Evolutionary conservation across 2,113 vertebrate genomes (phyloP), one percentile per base, ranked within the genome.

Genomic region (Synodontis membranacea): DNA sequence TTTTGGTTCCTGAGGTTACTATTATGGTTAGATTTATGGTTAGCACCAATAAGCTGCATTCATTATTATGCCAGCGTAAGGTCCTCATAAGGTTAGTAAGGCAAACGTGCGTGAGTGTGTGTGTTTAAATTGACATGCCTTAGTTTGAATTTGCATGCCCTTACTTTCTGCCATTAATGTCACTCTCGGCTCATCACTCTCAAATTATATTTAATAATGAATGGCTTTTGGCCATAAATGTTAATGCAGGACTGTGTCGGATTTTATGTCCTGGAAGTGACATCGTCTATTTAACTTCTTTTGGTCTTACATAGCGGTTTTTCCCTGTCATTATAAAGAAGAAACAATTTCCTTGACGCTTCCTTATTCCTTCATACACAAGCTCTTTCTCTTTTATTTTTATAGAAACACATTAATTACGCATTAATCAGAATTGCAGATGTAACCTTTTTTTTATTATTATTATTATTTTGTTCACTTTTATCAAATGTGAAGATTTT

Each of bases 131-230:
- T 83, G 83, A 52, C 84, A 72, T 88, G 85, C 91, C 90, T 91
- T 91, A 37, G 68, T 81, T 58, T 72, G 83, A 74, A 70, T 81
- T 84, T 86, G 56, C 82, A 68, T 88, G 85, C 91, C 78, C 90
- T 90, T 91, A 92, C 87, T 94, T 91, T 86, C 93, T 91, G 91
- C 95, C 95, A 96, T 96, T 95, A 96, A 94, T 96, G 95, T 96
- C 95, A 95, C 94, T 95, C 93, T 92, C 93, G 92, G 92, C 94
- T 95, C 94, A 94, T 96, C 95, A 94, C 94, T 92, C 94, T 93
- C 91, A 94, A 93, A 96, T 95, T 93, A 94, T 93, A 89, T 93
- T 96, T 93, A 95, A 96, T 96, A 95, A 96, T 95, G 91, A 92
- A 96, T 95, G 90, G 92, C 93, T 94, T 93, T 94, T 92, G 91